Conservation (phyloP, 2,113 vertebrate genomes). For the Glaucidium brasilianum region DNA sequence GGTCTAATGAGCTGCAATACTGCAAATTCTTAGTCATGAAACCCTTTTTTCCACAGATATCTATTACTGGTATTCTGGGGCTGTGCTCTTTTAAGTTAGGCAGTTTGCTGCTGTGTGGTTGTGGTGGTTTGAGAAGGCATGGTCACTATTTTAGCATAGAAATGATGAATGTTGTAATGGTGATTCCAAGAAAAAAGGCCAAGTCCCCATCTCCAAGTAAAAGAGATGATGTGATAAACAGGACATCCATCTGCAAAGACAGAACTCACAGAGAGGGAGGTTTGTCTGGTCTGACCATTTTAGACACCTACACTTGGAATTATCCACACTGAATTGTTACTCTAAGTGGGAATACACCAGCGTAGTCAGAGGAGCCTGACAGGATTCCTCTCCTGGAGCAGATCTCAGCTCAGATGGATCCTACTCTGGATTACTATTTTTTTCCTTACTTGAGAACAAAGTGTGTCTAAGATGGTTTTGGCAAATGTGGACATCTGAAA, state of each 20-base stretch:
- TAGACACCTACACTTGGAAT: not conserved
- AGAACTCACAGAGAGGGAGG: not conserved
- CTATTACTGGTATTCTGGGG: rapidly evolving
- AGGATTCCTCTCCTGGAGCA: not conserved
- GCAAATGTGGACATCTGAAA: not conserved
- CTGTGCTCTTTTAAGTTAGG: not conserved
- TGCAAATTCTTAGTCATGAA: not conserved
- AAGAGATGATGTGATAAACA: not conserved
- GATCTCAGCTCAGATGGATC: not conserved
- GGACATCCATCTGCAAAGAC: not conserved
- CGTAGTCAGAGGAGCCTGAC: not conserved
- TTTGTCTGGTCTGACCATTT: not conserved
- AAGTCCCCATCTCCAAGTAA: not conserved
- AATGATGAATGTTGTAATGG: rapidly evolving
- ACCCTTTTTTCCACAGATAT: rapidly evolving
- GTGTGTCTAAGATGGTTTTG: not conserved
- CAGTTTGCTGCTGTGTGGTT: not conserved
- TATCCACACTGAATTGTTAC: not conserved
- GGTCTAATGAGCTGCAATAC: not conserved
- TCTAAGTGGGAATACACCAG: not conserved
- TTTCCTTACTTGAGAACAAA: not conserved
- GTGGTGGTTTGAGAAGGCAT: rapidly evolving
- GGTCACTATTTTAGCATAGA: not conserved
- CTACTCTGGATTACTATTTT: not conserved
- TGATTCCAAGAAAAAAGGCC: not conserved